These are phyloP conservation scores for Trogon surrucura DNA, from an alignment of 2,113 vertebrate genomes.

Conservation along the genomic window DNA sequence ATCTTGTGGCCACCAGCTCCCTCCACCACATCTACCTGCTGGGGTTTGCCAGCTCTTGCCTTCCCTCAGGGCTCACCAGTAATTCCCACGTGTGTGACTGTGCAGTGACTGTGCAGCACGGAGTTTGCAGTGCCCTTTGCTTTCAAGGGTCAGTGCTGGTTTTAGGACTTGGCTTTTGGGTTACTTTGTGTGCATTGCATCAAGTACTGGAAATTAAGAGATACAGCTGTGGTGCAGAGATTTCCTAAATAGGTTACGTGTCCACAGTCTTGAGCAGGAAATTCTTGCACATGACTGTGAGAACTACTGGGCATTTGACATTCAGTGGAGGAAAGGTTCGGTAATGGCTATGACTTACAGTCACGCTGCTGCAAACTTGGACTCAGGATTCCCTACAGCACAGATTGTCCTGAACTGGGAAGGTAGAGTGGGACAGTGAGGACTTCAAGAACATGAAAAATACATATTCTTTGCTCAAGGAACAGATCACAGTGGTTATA, in stretches of 20 bases:
- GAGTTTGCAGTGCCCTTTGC: not conserved
- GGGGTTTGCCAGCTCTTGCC: not conserved
- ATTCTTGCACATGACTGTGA: not conserved
- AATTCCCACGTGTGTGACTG: fast-evolving
- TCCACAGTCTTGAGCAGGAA: not conserved
- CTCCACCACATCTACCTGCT: not conserved
- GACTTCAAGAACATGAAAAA: not conserved
- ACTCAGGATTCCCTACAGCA: not conserved
- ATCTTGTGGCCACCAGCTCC: fast-evolving
- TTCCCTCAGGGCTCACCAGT: not conserved
- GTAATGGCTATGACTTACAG: not conserved
- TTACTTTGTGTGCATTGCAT: not conserved
- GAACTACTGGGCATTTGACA: not conserved
- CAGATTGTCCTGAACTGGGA: not conserved
- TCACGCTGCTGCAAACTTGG: not conserved
- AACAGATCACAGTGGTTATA: not conserved
- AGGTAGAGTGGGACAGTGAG: not conserved
- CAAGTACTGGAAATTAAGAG: not conserved
- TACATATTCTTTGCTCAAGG: not conserved
- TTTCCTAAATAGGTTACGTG: not conserved
- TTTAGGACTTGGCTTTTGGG: not conserved
- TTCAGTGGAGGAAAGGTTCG: not conserved
- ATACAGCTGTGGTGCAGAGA: not conserved
- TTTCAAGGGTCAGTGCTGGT: not conserved
- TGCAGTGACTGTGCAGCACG: not conserved